phyloP scores from a whole-genome alignment of 2,888 invertebrate species.

The Bugula neritina region DNA sequence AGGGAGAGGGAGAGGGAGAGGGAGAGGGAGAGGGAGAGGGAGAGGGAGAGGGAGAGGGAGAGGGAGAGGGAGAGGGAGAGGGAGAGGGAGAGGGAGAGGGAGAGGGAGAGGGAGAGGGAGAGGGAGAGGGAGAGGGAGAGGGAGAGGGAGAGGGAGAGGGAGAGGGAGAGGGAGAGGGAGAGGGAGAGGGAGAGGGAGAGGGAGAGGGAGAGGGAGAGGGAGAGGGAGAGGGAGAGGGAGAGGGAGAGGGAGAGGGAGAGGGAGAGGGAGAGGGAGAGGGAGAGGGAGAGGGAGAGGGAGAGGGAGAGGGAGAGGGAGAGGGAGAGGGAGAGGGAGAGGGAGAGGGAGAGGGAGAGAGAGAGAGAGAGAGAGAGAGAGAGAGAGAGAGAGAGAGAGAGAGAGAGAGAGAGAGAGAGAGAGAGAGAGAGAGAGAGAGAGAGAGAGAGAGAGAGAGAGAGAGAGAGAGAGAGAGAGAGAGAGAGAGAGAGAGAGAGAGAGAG shows the following conservation, averaged over 20 bases:
- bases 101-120: background rate
- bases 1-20: constrained; percentile 6
- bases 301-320: constrained; percentile 6
- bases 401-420: too few relatives aligned
- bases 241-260: constrained; percentile 6
- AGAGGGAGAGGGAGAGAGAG: constrained; percentile 2
- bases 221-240: constrained; percentile 6
- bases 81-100: background rate
- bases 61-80: background rate
- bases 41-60: background rate
- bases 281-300: constrained; percentile 6
- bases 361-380: background rate
- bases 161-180: background rate
- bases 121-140: background rate
- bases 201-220: constrained; percentile 6
- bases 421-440: too few relatives aligned
- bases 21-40: constrained; percentile 6
- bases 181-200: constrained; percentile 6
- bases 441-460: too few relatives aligned
- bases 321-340: constrained; percentile 6
- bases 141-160: background rate
- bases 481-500: too few relatives aligned
- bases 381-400: background rate
- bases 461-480: too few relatives aligned
- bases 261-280: constrained; percentile 6